Evolutionary conservation across 1,140 invertebrate genomes (phyloP), one percentile per base, ranked within the genome.

Genomic region (Drosophila nebulosa): DNA sequence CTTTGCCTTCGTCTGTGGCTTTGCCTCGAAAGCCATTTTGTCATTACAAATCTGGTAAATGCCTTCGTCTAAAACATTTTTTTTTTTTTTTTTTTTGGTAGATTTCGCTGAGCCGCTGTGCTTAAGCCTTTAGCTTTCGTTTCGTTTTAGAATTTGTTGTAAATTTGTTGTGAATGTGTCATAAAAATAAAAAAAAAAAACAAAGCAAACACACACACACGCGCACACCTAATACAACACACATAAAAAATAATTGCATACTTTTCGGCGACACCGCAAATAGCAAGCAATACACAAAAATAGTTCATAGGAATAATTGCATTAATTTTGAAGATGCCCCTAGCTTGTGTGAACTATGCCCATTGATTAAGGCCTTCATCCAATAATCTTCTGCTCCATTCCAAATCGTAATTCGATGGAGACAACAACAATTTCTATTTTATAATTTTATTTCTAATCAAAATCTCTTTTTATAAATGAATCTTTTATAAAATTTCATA

Each of bases 1-100:
- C n/a, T n/a, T n/a, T n/a, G n/a, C n/a, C n/a, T n/a, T n/a, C n/a
- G n/a, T n/a, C n/a, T n/a, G n/a, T n/a, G n/a, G n/a, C 16, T n/a
- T 46, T 46, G 39, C 22, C 30, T 59, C 56, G 39, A 59, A 59
- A 59, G 56, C 56, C 56, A 59, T 59, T 59, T 59, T 59, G 56
- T 59, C 56, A 59, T 59, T 36, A 59, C 56, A 59, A 59, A 59
- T 59, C 56, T 59, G 27, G 12, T 35, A 59, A 59, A 59, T 59
- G 32, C 36, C 36, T 39, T 59, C 52, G 52, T 55, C 52, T 55
- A 55, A 55, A 55, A 26, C 16, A 55, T 55, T 55, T 30, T n/a
- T n/a, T n/a, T n/a, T n/a, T n/a, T n/a, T n/a, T n/a, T n/a, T n/a
- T n/a, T n/a, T n/a, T 55, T 55, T 30, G 52, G 52, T 55, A 55